Base-by-base conservation (phyloP, 1,140 invertebrate genomes). In the Trichonephila clavipes region DNA sequence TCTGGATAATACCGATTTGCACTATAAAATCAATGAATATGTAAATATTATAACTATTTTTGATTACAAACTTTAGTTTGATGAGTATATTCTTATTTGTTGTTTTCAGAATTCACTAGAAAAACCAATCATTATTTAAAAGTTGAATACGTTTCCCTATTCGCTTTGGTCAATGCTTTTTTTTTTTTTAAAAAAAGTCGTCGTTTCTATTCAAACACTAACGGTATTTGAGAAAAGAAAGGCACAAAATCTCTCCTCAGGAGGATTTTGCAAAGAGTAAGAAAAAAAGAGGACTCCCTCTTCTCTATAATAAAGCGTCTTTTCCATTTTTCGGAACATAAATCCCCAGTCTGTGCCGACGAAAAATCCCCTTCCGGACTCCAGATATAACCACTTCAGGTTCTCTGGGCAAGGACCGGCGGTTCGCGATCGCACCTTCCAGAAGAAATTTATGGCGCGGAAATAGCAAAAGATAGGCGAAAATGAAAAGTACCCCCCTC, bases 391-490 rank as follows among this genome's bases (percentile, higher is more conserved):
- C 72, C 89, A 90, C 89, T 90, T 90, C 69, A 90, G 72, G 51
- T 90, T 82, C 89, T 90, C 82, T 40, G 21, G n/a, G 51, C 51
- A 51, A 51, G 51, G 51, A 51, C 51, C 51, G 34, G 87, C 69
- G 28, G 44, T 58, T 51, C 89, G 40, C 58, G 28, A 40, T 77
- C 72, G 77, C 69, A 69, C 69, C 66, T 82, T 62, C 24, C 24
- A 72, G 21, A 58, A 90, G 24, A 90, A 51, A 90, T 90, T 90
- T 90, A 90, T 90, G 89, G 89, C 77, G 69, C 89, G 89, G 89
- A 90, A 90, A 90, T 90, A 72, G 89, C 89, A 90, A 90, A 88
- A 69, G 89, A 90, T 90, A 90, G 89, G 69, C 89, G 89, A 90
- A 90, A 90, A 90, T 90, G 89, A 90, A 90, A 90, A 90, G 88